Evolutionary conservation across 2,113 vertebrate genomes (phyloP).

Genomic region (Heloderma charlesbogerti): DNA sequence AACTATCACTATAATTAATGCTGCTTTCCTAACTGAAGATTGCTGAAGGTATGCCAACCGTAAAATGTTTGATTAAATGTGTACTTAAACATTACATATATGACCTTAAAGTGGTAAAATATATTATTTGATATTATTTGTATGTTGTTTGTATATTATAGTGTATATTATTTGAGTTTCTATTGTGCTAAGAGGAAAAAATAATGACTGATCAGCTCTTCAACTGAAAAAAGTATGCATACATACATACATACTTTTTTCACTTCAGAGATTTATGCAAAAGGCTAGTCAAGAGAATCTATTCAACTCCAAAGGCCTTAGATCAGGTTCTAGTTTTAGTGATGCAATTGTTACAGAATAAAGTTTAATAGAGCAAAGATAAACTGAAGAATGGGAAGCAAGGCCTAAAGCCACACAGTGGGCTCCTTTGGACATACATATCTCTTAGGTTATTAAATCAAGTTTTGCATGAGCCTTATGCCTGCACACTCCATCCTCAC

Average conservation of each 20-base stretch:
- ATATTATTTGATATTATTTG: too few relatives aligned
- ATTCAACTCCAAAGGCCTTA: neutral
- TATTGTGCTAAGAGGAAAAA: constrained; percentile 39
- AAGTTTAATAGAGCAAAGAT: neutral
- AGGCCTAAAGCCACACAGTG: neutral
- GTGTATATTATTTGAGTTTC: neutral
- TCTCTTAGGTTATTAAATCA: too few relatives aligned
- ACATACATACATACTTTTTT: neutral
- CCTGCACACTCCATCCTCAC: neutral
- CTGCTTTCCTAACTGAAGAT: neutral
- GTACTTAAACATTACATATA: neutral
- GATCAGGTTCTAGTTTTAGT: neutral
- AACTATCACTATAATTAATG: neutral
- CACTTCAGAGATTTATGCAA: neutral
- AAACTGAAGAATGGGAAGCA: neutral
- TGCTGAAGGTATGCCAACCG: neutral
- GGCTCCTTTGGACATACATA: too few relatives aligned
- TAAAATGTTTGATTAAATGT: neutral
- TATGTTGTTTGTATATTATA: too few relatives aligned
- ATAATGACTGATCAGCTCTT: constrained; percentile 8
- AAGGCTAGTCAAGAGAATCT: neutral
- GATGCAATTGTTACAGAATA: neutral
- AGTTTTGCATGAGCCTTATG: neutral
- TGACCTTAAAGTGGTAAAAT: neutral
- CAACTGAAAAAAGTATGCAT: constrained; percentile 23